phyloP scores from a whole-genome alignment of 2,113 vertebrate species.

The Hippopotamus amphibius region DNA sequence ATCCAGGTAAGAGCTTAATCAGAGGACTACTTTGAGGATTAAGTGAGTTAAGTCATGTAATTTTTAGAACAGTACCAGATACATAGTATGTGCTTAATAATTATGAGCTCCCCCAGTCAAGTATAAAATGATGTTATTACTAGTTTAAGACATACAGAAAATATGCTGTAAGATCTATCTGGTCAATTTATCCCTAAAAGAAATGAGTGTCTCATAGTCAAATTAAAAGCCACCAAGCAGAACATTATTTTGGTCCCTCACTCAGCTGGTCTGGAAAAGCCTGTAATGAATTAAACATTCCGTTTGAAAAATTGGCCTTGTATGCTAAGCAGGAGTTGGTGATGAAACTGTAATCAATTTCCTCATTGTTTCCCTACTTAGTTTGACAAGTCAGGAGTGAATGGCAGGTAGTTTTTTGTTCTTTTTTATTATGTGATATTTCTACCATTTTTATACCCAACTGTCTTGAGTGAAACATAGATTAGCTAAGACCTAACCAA shows the following conservation, averaged over 20 bases:
- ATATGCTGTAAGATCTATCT: neutral
- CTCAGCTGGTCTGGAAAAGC: neutral
- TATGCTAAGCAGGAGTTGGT: neutral
- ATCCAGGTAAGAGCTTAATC: slow-evolving; percentile 80
- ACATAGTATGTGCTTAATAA: neutral
- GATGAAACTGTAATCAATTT: slow-evolving; percentile 5
- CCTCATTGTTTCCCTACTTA: neutral
- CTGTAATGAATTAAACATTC: neutral
- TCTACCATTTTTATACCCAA: slow-evolving; percentile 18
- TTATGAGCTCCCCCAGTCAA: neutral
- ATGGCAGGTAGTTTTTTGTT: neutral
- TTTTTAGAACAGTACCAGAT: neutral
- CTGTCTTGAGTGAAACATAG: neutral
- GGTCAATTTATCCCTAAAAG: neutral
- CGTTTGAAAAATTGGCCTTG: neutral
- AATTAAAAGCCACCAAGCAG: neutral
- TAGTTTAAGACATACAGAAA: slow-evolving; percentile 26
- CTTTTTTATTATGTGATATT: slow-evolving; percentile 9
- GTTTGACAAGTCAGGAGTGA: neutral
- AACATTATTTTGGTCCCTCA: neutral
- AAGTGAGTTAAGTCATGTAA: neutral
- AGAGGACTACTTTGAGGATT: neutral
- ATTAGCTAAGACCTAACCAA: neutral
- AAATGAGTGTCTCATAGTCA: neutral
- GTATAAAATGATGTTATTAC: slow-evolving; percentile 34